Conservation (phyloP, 2,113 vertebrate species). For the Bubo bubo region DNA sequence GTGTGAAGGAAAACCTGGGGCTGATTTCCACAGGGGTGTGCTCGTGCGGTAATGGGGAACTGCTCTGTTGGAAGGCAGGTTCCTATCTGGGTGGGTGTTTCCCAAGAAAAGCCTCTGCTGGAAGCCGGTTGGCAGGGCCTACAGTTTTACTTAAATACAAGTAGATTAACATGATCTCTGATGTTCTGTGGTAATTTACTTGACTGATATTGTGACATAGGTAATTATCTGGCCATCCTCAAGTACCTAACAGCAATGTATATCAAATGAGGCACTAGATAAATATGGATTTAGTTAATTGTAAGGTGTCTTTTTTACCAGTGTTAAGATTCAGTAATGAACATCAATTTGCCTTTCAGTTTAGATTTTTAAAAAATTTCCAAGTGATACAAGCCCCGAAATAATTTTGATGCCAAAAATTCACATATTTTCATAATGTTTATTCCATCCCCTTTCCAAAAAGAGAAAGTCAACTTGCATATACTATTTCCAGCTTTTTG, state of each 20-base stretch:
- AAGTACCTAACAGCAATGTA: fast-evolving
- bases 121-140: neutral
- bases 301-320: fast-evolving
- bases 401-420: neutral
- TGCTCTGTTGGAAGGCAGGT: neutral
- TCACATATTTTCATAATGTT: fast-evolving
- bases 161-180: fast-evolving
- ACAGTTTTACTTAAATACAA: fast-evolving
- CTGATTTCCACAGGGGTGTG: neutral
- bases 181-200: neutral
- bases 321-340: neutral
- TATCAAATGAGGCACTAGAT: neutral
- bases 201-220: neutral
- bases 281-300: neutral
- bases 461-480: neutral
- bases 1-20: neutral
- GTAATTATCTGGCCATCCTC: neutral
- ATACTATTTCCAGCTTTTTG: neutral
- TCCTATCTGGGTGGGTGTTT: neutral
- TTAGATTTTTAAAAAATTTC: neutral
- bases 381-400: neutral
- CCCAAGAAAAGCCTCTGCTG: neutral
- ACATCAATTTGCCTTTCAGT: neutral
- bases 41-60: neutral
- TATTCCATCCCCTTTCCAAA: neutral